Percentiles rank a stretch among this genome's conserved stretches.
Evolutionary conservation across 1,140 invertebrate species (phyloP).

Genomic region (Ladona fulva): DNA sequence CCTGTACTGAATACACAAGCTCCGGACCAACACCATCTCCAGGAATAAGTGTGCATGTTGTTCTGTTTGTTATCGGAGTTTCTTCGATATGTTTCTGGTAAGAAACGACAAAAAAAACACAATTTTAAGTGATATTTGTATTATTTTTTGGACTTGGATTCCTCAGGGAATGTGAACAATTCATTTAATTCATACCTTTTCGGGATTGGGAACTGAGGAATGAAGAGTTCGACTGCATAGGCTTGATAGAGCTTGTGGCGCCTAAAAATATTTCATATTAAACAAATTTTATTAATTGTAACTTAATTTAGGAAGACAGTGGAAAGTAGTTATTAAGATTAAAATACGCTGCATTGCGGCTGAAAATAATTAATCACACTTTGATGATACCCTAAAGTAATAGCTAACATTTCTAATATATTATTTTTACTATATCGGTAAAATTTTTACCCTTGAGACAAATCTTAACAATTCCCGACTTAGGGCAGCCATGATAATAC

Average conservation of each 20-base stretch:
- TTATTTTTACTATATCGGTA: too few relatives aligned
- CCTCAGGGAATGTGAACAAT: neutral
- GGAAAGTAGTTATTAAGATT: too few relatives aligned
- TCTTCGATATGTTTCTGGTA: neutral
- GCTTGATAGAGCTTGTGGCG: neutral
- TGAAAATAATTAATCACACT: too few relatives aligned
- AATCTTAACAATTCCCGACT: neutral
- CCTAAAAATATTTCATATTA: neutral
- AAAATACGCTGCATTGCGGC: too few relatives aligned
- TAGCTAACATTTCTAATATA: too few relatives aligned
- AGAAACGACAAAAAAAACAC: neutral
- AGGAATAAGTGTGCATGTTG: slow-evolving; percentile 88
- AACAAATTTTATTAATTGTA: neutral
- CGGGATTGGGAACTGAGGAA: neutral
- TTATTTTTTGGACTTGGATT: too few relatives aligned
- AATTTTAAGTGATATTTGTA: too few relatives aligned
- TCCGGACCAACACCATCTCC: slow-evolving; percentile 99
- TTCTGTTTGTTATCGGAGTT: slow-evolving; percentile 31
- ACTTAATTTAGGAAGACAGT: neutral
- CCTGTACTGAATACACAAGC: slow-evolving; percentile 83
- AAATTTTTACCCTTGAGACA: neutral
- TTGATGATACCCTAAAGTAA: too few relatives aligned
- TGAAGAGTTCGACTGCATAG: neutral
- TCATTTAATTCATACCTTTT: neutral
- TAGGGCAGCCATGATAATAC: neutral